These are phyloP conservation scores for Enteromius viviparus DNA, from an alignment of 2,797 vertebrate species.

Conservation along the genomic window DNA sequence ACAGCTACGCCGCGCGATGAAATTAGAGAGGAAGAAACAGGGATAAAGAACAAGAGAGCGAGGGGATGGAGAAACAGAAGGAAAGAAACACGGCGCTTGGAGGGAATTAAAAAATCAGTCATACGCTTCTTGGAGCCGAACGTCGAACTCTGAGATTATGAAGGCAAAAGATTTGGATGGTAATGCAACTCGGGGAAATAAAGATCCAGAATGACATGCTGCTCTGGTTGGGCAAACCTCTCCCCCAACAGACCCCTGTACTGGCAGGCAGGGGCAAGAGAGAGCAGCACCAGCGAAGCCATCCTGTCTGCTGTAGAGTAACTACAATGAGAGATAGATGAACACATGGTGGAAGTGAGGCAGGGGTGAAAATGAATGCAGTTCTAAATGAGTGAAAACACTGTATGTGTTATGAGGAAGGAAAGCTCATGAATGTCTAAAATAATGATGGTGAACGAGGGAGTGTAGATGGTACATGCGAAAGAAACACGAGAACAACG, in stretches of 20 bases:
- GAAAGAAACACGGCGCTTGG: slow-evolving; percentile 57
- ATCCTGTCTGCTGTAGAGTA: slow-evolving; percentile 44
- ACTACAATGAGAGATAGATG: slow-evolving; percentile 55
- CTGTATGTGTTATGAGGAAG: slow-evolving; percentile 47
- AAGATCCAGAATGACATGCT: slow-evolving; percentile 53
- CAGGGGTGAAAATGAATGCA: slow-evolving; percentile 57
- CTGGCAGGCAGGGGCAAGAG: slow-evolving; percentile 58
- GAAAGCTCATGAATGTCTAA: slow-evolving; percentile 37
- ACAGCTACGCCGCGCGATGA: slow-evolving; percentile 34
- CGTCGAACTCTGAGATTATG: slow-evolving; percentile 58
- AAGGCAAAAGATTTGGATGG: slow-evolving; percentile 61
- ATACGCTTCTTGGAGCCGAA: slow-evolving; percentile 63
- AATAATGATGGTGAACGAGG: slow-evolving; percentile 32
- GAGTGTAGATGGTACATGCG: slow-evolving; percentile 4
- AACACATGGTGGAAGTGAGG: slow-evolving; percentile 60
- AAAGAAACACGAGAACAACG: slow-evolving; percentile 13
- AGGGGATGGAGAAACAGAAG: slow-evolving; percentile 59
- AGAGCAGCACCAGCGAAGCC: slow-evolving; percentile 54
- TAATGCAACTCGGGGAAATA: slow-evolving; percentile 59
- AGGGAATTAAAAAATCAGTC: slow-evolving; percentile 67
- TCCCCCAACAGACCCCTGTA: slow-evolving; percentile 55
- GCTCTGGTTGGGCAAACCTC: slow-evolving; percentile 57
- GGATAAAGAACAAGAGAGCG: slow-evolving; percentile 57
- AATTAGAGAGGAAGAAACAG: slow-evolving; percentile 48
- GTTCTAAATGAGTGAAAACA: slow-evolving; percentile 53